Base-by-base conservation (phyloP, 2,888 invertebrate genomes). In the Synanthedon myopaeformis region DNA sequence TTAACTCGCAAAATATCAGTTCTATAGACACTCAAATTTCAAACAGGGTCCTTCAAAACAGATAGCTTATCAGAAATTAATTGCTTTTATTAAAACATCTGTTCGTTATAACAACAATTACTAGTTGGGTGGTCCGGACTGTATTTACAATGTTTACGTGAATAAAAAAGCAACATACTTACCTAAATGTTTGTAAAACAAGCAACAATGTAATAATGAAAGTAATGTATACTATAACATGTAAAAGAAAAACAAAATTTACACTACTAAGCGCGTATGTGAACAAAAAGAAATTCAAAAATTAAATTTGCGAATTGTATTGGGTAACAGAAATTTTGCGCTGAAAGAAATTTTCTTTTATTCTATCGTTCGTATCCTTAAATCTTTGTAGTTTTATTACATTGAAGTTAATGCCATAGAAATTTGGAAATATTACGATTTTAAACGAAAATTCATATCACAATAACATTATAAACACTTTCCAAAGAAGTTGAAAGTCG, bases 41-140 rank as follows among this genome's bases (percentile, higher is more conserved):
- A 14, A 49, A 35, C 51, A 35, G 35, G 51, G 51, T 28, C 51
- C 51, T 51, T 35, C 35, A 23, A 62, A 59, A 65, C 66, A 64
- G 72, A 72, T 71, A 70, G 56, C 59, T 71, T 79, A 80, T 81
- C 77, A 65, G 59, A 57, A 57, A 61, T 67, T 73, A 69, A 71
- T 74, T 70, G 66, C 65, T 64, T 65, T 70, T 68, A 69, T 70
- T 65, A 65, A 59, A 67, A 69, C 74, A 79, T 73, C 64, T 72
- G 68, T 63, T 65, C 62, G 58, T 53, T 56, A 61, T 35, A 35
- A 35, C 35, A 35, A 35, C 60, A 64, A 63, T 60, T 60, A 59
- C 67, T 57, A 55, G 62, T 62, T 70, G 70, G 70, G 70, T 71
- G 70, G 67, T 65, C 66, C 56, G 54, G 54, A 56, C 58, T 53